Base-by-base conservation (phyloP, 92 coral and sea anemone genomes). In the Phenganax marumi region DNA sequence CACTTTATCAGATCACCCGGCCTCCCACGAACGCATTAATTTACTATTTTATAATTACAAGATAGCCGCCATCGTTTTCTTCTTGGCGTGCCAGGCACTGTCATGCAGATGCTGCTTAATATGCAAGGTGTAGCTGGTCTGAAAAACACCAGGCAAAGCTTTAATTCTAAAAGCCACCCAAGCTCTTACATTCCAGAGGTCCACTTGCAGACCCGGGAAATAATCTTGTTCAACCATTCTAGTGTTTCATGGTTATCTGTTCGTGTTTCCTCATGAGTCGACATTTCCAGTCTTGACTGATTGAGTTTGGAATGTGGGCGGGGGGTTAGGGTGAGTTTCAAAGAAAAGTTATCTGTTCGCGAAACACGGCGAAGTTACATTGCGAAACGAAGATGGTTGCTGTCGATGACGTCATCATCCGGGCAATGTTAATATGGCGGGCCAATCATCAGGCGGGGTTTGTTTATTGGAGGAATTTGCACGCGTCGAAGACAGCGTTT, bases 361-460 rank as follows among this genome's bases (percentile, higher is more conserved):
- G n/a, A n/a, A n/a, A n/a, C n/a, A 8, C 22, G 5, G 21, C 65
- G 0, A 58, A 0, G n/a, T 16, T 58, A 7, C 23, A 58, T 56
- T 58, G 12, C 8, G 21, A 58, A 23, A 58, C 23, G 1, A 16
- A 16, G n/a, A 56, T n/a, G 19, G 18, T 14, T 14, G 19, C 8
- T 39, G 2, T 8, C 43, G 52, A 46, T 85, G 97, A 87, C 96
- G 91, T 89, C 92, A 89, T 18, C 98, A 95, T 95, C 97, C 98
- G 98, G 98, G 98, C 80, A 87, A 81, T 47, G 89, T 81, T 93
- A 95, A 92, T 84, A 92, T 92, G 98, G 98, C 98, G 98, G 95
- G 91, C 86, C 87, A 33, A 33, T 33, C 43, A 95, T 95, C 96
- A 95, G 98, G 91, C 89, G 88, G 96, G 92, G 85, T 91, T 84